Conservation (phyloP, 2,113 vertebrate genomes). For the Lepisosteus osseus region DNA sequence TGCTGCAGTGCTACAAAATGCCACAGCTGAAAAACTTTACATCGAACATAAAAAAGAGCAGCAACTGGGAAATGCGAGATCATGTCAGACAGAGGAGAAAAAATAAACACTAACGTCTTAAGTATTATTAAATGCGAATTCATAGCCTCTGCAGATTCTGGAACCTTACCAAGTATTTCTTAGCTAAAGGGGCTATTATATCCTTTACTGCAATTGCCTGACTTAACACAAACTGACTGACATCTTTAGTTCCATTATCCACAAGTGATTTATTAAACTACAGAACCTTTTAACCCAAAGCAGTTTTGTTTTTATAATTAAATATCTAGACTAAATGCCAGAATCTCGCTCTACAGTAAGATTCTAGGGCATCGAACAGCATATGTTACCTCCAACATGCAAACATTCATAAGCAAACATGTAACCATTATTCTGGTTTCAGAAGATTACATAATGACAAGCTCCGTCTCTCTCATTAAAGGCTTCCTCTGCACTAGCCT, state of each 20-base stretch:
- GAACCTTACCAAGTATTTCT: too few relatives aligned
- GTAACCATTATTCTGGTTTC: slow-evolving; percentile 8
- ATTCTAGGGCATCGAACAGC: slow-evolving; percentile 34
- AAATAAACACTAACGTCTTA: neutral
- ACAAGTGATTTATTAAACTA: slow-evolving; percentile 8
- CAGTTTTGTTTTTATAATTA: slow-evolving; percentile 37
- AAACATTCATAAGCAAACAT: too few relatives aligned
- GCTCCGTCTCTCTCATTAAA: slow-evolving; percentile 37
- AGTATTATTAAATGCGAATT: neutral
- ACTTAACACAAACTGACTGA: slow-evolving; percentile 37
- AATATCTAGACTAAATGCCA: slow-evolving; percentile 38
- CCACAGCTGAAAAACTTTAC: too few relatives aligned
- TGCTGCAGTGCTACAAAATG: too few relatives aligned
- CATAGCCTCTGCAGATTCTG: neutral
- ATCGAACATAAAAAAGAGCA: too few relatives aligned
- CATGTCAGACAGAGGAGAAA: neutral
- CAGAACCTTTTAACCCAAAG: slow-evolving; percentile 2
- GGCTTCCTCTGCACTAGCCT: slow-evolving; percentile 24
- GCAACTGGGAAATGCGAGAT: too few relatives aligned
- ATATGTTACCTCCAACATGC: slow-evolving; percentile 40
- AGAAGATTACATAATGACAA: slow-evolving; percentile 31
- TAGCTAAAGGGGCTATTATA: too few relatives aligned
- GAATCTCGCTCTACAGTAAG: slow-evolving; percentile 24
- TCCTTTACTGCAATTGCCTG: slow-evolving; percentile 19
- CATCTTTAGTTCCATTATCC: slow-evolving; percentile 36